These are phyloP conservation scores for Phrynocephalus guinanensis DNA, from an alignment of 2,797 vertebrate species.

Conservation along the genomic window DNA sequence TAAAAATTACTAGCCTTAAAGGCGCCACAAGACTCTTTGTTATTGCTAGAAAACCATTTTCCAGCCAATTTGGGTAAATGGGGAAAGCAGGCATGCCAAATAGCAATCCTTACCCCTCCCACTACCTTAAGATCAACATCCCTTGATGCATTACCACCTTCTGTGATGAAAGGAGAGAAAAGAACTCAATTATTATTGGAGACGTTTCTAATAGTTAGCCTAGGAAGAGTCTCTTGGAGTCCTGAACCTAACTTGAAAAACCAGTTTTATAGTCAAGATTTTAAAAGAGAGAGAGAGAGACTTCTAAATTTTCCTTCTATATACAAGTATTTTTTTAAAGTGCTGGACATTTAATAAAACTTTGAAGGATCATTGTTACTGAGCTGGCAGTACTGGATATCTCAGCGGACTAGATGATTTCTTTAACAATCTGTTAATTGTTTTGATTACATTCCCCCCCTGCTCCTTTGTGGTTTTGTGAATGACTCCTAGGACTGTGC, in stretches of 20 bases:
- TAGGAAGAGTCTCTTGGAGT: not conserved
- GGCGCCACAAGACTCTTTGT: too few relatives aligned
- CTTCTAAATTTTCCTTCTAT: not conserved
- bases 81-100: not conserved
- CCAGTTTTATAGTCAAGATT: conserved; percentile 12
- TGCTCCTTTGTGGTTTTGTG: conserved; percentile 25
- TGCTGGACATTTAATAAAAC: not conserved
- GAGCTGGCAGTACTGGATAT: conserved; percentile 8
- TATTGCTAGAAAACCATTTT: not conserved
- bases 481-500: not conserved
- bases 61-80: not conserved
- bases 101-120: not conserved
- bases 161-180: conserved; percentile 9
- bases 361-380: conserved; percentile 7
- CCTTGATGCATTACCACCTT: not conserved
- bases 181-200: not conserved
- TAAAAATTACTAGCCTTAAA: too few relatives aligned
- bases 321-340: not conserved
- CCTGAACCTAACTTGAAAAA: conserved; percentile 22
- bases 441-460: conserved; percentile 28
- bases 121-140: not conserved
- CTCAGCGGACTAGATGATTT: not conserved
- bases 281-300: not conserved
- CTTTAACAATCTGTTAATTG: conserved; percentile 39
- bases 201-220: not conserved